These are phyloP conservation scores for human (Homo sapiens) DNA, from an alignment of 2,113 vertebrate genomes.

Conservation along the genomic window DNA sequence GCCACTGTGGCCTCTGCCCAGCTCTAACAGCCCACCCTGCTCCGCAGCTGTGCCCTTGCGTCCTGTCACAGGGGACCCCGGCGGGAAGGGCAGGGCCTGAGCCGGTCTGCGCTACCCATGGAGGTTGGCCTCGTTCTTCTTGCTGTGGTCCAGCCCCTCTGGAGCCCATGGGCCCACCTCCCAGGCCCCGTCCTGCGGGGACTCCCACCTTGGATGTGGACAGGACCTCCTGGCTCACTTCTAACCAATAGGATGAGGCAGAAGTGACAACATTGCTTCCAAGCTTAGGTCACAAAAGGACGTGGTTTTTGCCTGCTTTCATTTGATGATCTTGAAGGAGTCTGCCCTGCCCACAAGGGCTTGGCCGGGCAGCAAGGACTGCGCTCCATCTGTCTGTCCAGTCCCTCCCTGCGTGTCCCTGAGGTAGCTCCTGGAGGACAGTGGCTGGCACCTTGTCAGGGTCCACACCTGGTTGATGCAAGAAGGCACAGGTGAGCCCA, in stretches of 20 bases:
- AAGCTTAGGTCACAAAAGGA: background rate
- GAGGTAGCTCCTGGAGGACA: background rate
- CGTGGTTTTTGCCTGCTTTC: background rate
- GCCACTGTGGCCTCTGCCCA: no score
- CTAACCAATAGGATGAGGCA: background rate
- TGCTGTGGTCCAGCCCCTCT: background rate
- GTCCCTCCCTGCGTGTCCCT: background rate
- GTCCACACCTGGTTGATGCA: no score
- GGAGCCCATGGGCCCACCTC: background rate
- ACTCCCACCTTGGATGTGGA: background rate
- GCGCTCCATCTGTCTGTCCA: background rate
- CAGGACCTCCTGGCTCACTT: background rate
- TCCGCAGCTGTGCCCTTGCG: background rate
- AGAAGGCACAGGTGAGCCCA: background rate
- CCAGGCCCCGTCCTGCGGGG: fast-evolving
- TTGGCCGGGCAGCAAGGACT: background rate
- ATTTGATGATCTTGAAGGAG: background rate
- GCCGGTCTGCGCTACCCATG: background rate
- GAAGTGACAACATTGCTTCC: background rate
- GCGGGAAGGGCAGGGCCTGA: background rate
- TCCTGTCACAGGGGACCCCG: background rate
- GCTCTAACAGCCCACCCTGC: background rate
- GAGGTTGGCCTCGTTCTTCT: background rate
- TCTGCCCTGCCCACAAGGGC: background rate
- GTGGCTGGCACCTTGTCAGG: background rate